These are phyloP conservation scores for Sternarchorhynchus goeldii DNA, from an alignment of 2,797 vertebrate genomes.

Conservation along the genomic window DNA sequence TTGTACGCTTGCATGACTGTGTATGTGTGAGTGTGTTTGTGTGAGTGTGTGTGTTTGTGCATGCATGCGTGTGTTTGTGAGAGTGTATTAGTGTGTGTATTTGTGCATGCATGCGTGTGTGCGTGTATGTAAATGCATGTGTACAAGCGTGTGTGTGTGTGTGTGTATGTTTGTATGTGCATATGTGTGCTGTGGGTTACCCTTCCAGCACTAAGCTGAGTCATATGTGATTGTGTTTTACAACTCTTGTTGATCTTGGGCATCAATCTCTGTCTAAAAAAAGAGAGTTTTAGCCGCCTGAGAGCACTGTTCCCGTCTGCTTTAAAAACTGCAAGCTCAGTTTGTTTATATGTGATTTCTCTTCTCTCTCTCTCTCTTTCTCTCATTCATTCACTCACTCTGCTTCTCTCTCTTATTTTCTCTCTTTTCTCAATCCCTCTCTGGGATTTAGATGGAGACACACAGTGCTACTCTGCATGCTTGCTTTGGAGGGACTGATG, in stretches of 20 bases:
- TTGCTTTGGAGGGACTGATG: conserved; percentile 71
- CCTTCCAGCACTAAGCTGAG: conserved; percentile 8
- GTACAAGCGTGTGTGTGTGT: too few species aligned
- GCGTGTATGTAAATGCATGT: not conserved
- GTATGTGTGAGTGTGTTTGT: conserved; percentile 13
- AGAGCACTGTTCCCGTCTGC: conserved; percentile 24
- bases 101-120: too few species aligned
- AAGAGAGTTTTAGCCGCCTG: conserved; percentile 1
- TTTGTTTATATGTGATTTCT: conserved; percentile 19
- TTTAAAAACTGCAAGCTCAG: conserved; percentile 12
- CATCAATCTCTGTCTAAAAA: conserved; percentile 10
- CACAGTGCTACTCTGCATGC: conserved; percentile 75
- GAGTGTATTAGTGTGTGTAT: too few species aligned
- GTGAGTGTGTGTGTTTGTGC: too few species aligned
- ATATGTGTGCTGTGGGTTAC: not conserved
- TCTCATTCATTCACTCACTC: not conserved
- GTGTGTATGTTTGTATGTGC: conserved; percentile 13
- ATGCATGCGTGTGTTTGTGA: too few species aligned
- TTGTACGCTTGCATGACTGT: not conserved
- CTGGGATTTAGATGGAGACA: conserved; percentile 64
- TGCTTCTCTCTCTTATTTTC: conserved; percentile 58
- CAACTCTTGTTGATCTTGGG: conserved; percentile 1
- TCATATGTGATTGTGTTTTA: conserved; percentile 2
- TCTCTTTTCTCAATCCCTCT: conserved; percentile 57
- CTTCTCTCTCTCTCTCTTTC: not conserved